These are phyloP conservation scores for Meloe dianella DNA, from an alignment of 2,888 invertebrate genomes.

Conservation along the genomic window DNA sequence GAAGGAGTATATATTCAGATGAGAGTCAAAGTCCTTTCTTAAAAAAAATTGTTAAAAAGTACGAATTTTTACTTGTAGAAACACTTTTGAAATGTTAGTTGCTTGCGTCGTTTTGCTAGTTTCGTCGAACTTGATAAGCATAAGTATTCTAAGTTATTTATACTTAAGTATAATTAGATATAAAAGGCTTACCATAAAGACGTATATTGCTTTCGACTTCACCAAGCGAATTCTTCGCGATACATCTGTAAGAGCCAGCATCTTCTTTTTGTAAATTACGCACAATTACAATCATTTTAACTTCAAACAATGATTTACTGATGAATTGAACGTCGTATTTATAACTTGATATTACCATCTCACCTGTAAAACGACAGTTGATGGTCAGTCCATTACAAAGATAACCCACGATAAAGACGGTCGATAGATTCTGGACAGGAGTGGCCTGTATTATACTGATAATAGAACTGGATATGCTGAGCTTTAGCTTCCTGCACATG, in stretches of 20 bases:
- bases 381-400: slow-evolving; percentile 39
- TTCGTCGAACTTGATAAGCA: no score
- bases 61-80: no score
- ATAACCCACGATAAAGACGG: slow-evolving; percentile 42
- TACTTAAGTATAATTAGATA: not conserved
- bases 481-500: slow-evolving; percentile 53
- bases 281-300: slow-evolving; percentile 81
- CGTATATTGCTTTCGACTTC: slow-evolving; percentile 88
- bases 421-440: slow-evolving; percentile 47
- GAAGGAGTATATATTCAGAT: no score
- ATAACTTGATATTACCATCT: slow-evolving; percentile 82
- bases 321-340: slow-evolving; percentile 79
- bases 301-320: slow-evolving; percentile 78
- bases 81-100: no score
- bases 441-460: slow-evolving; percentile 53
- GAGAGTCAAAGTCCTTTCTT: no score
- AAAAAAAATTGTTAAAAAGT: no score
- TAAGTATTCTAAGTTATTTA: no score
- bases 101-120: no score
- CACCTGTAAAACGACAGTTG: slow-evolving; percentile 63
- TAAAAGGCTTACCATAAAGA: slow-evolving; percentile 76
- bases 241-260: slow-evolving; percentile 83
- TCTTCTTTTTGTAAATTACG: slow-evolving; percentile 75
- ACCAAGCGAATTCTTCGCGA: slow-evolving; percentile 85
- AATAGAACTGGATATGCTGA: slow-evolving; percentile 47